Conservation (phyloP, 2,888 invertebrate species). For the Acanthosepion lycidas region DNA sequence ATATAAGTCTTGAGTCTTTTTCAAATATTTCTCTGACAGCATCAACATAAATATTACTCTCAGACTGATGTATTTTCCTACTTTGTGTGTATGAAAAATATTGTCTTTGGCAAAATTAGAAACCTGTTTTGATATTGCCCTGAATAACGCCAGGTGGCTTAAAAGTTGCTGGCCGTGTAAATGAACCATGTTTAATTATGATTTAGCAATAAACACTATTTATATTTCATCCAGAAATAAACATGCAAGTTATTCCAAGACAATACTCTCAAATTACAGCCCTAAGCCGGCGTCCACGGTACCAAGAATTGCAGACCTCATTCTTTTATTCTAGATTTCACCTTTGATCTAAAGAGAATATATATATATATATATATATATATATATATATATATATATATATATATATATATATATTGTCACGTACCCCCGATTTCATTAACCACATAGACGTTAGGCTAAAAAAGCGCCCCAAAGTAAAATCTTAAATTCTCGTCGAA, state of each 20-base stretch:
- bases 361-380: slow-evolving; percentile 46
- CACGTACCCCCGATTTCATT: too few relatives aligned
- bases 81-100: neutral
- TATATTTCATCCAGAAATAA: too few relatives aligned
- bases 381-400: slow-evolving; percentile 49
- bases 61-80: neutral
- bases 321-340: neutral
- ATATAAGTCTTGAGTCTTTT: neutral
- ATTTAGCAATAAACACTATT: neutral
- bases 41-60: neutral
- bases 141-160: neutral
- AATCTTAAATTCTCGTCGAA: too few relatives aligned
- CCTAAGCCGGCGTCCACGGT: too few relatives aligned
- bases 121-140: too few relatives aligned
- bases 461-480: too few relatives aligned
- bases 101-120: too few relatives aligned
- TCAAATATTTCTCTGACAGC: neutral
- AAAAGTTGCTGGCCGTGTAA: neutral
- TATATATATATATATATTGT: too few relatives aligned
- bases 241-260: too few relatives aligned
- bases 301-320: too few relatives aligned
- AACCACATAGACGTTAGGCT: too few relatives aligned
- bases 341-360: neutral
- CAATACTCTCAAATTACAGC: too few relatives aligned
- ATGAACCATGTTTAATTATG: neutral